A percentile compares a stretch with the other conserved stretches of the same genome.
Evolutionary conservation across 2,888 invertebrate species (phyloP).

Genomic region (Ophioninae sp.): DNA sequence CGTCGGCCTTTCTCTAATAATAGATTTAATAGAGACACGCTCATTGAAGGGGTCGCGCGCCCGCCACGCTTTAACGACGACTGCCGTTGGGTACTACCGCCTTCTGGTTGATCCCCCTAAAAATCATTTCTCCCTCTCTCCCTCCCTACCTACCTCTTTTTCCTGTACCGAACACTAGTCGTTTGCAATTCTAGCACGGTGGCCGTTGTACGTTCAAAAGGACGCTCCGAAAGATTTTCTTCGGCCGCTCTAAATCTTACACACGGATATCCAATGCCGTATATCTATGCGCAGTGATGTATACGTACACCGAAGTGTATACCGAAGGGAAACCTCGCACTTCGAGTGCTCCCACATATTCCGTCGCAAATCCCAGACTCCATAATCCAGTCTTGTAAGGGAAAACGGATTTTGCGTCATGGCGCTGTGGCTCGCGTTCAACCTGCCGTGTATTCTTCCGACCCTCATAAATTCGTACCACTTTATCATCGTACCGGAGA

Average conservation of each 20-base stretch:
- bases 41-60: slow-evolving; percentile 78
- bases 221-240: slow-evolving; percentile 32
- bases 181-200: slow-evolving; percentile 57
- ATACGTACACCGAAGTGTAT: background rate
- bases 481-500: slow-evolving; percentile 41
- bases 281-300: background rate
- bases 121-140: slow-evolving; percentile 24
- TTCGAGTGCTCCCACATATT: slow-evolving; percentile 31
- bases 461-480: slow-evolving; percentile 53
- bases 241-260: slow-evolving; percentile 27
- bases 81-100: slow-evolving; percentile 75
- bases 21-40: slow-evolving; percentile 81
- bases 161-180: slow-evolving; percentile 23
- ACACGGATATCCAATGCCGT: background rate
- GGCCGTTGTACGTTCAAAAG: slow-evolving; percentile 49
- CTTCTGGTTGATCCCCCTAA: slow-evolving; percentile 89
- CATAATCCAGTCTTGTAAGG: slow-evolving; percentile 35
- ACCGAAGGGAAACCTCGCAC: slow-evolving; percentile 20
- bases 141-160: slow-evolving; percentile 28
- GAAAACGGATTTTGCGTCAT: slow-evolving; percentile 55
- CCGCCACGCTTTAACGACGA: slow-evolving; percentile 68
- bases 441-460: slow-evolving; percentile 53
- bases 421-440: slow-evolving; percentile 43
- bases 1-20: slow-evolving; percentile 71
- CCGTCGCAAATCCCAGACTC: slow-evolving; percentile 3